A percentile compares a stretch with the other conserved stretches of the same genome.
Conservation (phyloP, 2,797 vertebrate species). For the Phalanger gymnotis region DNA sequence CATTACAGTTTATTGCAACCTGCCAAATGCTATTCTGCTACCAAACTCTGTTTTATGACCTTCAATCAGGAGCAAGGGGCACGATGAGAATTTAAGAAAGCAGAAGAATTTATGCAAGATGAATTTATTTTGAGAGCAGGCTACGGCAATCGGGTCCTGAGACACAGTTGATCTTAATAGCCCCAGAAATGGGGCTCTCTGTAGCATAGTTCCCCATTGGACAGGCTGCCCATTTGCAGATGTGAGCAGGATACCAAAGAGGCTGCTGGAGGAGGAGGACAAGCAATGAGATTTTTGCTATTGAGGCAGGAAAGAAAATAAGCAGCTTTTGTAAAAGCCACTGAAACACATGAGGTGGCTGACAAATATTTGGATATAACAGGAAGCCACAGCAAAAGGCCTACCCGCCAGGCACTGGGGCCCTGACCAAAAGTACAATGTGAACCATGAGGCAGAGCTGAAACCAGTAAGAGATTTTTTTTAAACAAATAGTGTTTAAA, state of each 20-base stretch:
- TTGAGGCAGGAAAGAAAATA: background rate
- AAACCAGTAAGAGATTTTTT: background rate
- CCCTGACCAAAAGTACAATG: background rate
- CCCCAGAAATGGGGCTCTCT: background rate
- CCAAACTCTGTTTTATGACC: slow-evolving; percentile 58
- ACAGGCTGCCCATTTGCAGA: background rate
- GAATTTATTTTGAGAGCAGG: slow-evolving; percentile 41
- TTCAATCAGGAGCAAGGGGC: slow-evolving; percentile 27
- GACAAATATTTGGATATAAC: background rate
- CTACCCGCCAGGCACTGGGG: background rate
- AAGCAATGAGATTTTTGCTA: background rate
- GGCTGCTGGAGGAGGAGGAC: background rate
- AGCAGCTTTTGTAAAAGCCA: background rate
- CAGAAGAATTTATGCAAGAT: slow-evolving; percentile 27
- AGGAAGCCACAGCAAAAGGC: background rate
- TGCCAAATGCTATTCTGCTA: background rate
- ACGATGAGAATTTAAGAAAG: slow-evolving; percentile 44
- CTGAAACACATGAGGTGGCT: background rate
- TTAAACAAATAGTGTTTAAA: background rate
- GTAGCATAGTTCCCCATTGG: background rate
- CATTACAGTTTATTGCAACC: slow-evolving; percentile 46
- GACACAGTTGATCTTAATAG: background rate
- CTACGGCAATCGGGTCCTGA: background rate
- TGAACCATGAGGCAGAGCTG: background rate
- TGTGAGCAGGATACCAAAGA: background rate